Percentiles rank a stretch among this genome's conserved stretches.
These are phyloP conservation scores for Willisornis vidua DNA, from an alignment of 2,113 vertebrate genomes.

Conservation along the genomic window DNA sequence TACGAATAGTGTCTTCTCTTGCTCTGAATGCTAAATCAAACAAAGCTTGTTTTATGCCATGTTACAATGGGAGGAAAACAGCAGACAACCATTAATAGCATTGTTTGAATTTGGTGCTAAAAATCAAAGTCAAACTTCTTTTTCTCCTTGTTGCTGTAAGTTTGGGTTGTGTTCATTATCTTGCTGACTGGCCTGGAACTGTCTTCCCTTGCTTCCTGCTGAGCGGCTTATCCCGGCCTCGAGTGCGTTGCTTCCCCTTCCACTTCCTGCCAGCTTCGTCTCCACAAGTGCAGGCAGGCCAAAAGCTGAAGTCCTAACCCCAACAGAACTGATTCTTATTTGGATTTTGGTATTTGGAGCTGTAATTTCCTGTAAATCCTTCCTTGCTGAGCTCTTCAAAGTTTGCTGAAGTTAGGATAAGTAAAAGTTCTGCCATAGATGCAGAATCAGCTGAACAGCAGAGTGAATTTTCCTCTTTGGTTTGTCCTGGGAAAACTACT, in stretches of 20 bases:
- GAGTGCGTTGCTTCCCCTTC: slow-evolving; percentile 46
- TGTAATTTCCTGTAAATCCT: slow-evolving; percentile 25
- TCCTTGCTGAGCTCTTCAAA: background rate
- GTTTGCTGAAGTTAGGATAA: background rate
- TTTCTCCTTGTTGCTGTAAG: background rate
- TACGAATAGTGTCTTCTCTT: background rate
- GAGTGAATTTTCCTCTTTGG: background rate
- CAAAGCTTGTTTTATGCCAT: background rate
- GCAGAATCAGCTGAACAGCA: background rate
- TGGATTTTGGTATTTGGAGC: background rate
- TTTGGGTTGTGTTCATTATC: slow-evolving; percentile 16
- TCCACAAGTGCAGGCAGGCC: background rate
- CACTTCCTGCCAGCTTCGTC: slow-evolving; percentile 26
- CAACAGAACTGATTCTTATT: background rate
- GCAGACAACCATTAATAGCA: background rate
- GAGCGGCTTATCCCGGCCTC: background rate
- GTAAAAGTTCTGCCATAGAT: background rate
- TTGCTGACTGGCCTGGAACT: background rate
- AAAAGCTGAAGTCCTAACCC: background rate
- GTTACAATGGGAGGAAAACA: slow-evolving; percentile 37
- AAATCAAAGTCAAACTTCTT: slow-evolving; percentile 6
- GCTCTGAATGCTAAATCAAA: slow-evolving; percentile 7
- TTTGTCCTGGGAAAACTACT: background rate
- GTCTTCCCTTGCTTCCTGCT: slow-evolving; percentile 29
- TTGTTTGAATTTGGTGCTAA: slow-evolving; percentile 21